These are phyloP conservation scores for Polypterus bichir DNA, from an alignment of 2,113 vertebrate species.

Conservation along the genomic window DNA sequence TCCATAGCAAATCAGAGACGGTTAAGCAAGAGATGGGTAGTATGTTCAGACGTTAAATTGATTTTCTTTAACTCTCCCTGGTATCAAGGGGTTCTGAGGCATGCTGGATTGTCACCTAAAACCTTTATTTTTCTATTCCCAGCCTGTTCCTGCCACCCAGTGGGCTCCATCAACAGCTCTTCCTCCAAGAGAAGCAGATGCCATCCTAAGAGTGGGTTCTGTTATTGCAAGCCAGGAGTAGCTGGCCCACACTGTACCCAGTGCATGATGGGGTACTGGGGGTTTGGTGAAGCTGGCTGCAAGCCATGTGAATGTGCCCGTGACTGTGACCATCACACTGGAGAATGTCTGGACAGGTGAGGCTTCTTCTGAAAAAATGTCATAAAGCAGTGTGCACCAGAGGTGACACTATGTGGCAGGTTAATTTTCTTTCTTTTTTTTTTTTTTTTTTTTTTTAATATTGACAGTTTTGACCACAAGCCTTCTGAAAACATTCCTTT, in stretches of 20 bases:
- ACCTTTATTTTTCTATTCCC: constrained; percentile 11
- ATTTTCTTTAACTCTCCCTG: no score
- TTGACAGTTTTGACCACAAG: constrained; percentile 41
- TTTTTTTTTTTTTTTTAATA: constrained; percentile 4
- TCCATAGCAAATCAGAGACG: no score
- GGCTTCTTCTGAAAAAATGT: neutral
- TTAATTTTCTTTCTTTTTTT: neutral
- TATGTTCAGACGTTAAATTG: no score
- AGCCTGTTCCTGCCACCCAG: constrained; percentile 69
- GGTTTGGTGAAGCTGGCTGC: constrained; percentile 63
- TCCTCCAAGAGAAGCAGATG: constrained; percentile 46
- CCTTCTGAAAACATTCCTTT: constrained; percentile 57
- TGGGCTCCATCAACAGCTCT: constrained; percentile 44
- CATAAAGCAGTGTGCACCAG: no score
- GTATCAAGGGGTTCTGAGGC: neutral
- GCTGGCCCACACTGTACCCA: constrained; percentile 52
- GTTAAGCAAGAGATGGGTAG: no score
- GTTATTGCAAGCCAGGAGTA: constrained; percentile 66
- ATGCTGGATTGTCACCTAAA: constrained; percentile 7
- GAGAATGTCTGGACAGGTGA: constrained; percentile 58
- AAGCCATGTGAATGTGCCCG: constrained; percentile 56
- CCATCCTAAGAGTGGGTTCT: constrained; percentile 70
- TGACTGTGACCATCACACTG: constrained; percentile 57
- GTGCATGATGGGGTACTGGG: constrained; percentile 72
- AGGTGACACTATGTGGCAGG: neutral